Evolutionary conservation across 1,140 invertebrate genomes (phyloP), one percentile per base, ranked within the genome.

Genomic region (Penaeus vannamei): DNA sequence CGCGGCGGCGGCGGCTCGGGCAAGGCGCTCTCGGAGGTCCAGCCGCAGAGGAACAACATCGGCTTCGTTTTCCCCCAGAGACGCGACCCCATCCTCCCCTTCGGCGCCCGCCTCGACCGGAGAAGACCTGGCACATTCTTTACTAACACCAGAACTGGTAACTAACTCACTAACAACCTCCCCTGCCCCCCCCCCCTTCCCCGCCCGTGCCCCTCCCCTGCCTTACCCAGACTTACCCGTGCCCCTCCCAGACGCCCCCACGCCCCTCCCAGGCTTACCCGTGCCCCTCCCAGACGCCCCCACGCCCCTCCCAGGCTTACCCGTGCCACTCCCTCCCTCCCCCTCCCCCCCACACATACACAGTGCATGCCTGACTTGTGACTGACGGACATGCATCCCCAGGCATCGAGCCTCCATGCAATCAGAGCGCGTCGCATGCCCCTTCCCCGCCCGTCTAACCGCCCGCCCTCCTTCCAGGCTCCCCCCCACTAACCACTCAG

Each of bases 141-240:
- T 77, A 88, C 87, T 88, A 88, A 88, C 81, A 42, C 80, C 42
- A 77, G 59, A 26, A 62, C 81, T 88, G 87, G 87, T 84, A 88
- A 88, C 60, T 88, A 84, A 88, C 69, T 60, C 22, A 23, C 29
- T 80, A 64, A 32, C 60, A 42, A 20, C 8, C 85, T 64, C 23
- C n/a, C 66, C 32, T 29, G 29, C 36, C 82, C 82, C 36, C 60
- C 20, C 81, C 62, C 61, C 83, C 69, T 19, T n/a, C 8, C 32
- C 20, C 26, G 26, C 83, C 36, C 36, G 36, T 2, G 4, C 36
- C 36, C 8, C 4, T 42, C 36, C 36, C 36, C 36, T 42, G 36
- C 36, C 36, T 42, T 7, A 42, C 8, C 36, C 36, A 42, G 36
- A 42, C 36, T 42, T 42, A 42, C 36, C 8, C 8, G 36, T 42